Percentiles rank a stretch among this genome's conserved stretches.
Evolutionary conservation across 2,113 vertebrate species (phyloP).

Genomic region (Platycercus adscitus): DNA sequence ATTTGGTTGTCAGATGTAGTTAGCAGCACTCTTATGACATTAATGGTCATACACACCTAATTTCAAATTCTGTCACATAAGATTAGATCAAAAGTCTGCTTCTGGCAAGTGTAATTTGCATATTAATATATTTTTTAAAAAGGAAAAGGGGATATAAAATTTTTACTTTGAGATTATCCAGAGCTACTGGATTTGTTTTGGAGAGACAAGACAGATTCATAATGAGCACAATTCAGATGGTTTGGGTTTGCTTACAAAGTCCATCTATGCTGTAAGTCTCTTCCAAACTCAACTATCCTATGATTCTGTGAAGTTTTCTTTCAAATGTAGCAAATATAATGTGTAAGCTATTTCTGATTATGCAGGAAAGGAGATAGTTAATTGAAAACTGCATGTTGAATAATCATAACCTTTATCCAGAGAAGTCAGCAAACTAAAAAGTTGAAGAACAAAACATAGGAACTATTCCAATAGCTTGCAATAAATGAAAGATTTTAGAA

Average conservation of each 20-base stretch:
- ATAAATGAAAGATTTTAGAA: neutral
- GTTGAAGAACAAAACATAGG: neutral
- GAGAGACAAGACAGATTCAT: neutral
- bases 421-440: neutral
- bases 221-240: neutral
- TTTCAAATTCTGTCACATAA: constrained; percentile 69
- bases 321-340: neutral
- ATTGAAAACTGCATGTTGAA: neutral
- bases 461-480: neutral
- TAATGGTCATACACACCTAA: constrained; percentile 56
- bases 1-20: constrained; percentile 71
- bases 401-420: neutral
- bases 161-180: constrained; percentile 22
- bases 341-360: neutral
- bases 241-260: neutral
- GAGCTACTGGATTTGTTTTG: neutral
- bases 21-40: constrained; percentile 54
- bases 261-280: neutral
- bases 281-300: neutral
- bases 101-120: constrained; percentile 63
- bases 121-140: constrained; percentile 24
- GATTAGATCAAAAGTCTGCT: constrained; percentile 50
- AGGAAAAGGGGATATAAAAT: constrained; percentile 29
- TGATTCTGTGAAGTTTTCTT: neutral
- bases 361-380: neutral